Evolutionary conservation across 2,888 invertebrate genomes (phyloP).

Genomic region (Stomorhina lunata): DNA sequence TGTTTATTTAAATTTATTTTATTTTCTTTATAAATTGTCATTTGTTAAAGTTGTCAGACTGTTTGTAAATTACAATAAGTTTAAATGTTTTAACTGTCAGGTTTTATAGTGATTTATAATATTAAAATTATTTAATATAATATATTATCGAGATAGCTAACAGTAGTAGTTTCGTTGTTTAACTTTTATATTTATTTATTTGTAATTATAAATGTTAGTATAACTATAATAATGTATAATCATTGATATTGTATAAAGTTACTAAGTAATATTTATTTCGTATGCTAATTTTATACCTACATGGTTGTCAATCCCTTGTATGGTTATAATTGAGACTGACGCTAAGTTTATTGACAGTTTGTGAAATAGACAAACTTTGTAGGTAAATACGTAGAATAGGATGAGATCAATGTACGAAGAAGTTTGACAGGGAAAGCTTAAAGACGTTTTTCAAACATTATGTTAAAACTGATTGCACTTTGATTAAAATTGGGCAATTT

Average conservation of each 20-base stretch:
- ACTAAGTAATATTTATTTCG: neutral
- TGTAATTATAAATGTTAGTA: constrained; percentile 15
- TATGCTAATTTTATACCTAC: neutral
- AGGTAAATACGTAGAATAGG: too few species aligned
- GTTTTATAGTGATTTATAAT: constrained; percentile 44
- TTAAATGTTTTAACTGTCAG: constrained; percentile 62
- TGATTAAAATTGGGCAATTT: too few species aligned
- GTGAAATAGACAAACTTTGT: neutral
- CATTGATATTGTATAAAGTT: neutral
- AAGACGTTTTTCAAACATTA: too few species aligned
- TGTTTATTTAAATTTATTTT: constrained; percentile 30
- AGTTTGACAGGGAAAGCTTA: too few species aligned
- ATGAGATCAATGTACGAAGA: too few species aligned
- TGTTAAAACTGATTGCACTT: too few species aligned
- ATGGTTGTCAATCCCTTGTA: constrained; percentile 8
- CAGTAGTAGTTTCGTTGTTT: neutral
- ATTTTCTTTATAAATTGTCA: constrained; percentile 60
- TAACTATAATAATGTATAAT: neutral
- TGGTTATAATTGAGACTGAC: neutral
- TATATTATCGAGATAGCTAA: constrained; percentile 14
- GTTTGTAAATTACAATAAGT: constrained; percentile 64
- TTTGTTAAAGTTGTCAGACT: constrained; percentile 61
- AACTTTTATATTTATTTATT: constrained; percentile 4
- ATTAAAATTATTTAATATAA: too few species aligned
- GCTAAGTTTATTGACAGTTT: neutral